phyloP scores from a whole-genome alignment of 2,797 vertebrate genomes.

The Falco peregrinus region DNA sequence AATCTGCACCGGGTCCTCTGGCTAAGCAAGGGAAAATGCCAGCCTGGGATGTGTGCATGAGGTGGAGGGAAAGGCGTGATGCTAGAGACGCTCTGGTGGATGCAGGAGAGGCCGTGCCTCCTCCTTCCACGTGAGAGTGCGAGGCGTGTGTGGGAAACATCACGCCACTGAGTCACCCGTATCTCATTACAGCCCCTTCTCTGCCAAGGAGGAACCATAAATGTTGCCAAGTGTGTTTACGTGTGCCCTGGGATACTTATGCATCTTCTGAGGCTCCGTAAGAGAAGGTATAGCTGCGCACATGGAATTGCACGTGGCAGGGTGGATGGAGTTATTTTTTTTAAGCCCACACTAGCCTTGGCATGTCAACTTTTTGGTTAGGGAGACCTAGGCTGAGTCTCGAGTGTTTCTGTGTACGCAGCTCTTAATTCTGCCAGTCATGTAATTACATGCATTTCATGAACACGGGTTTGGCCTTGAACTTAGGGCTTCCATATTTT shows the following conservation, averaged over 20 bases:
- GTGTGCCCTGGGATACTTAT: rapidly evolving
- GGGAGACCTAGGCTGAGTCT: neutral
- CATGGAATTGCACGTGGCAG: rapidly evolving
- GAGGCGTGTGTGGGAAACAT: neutral
- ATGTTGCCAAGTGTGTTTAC: neutral
- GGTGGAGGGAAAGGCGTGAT: neutral
- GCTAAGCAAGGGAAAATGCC: neutral
- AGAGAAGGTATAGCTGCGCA: neutral
- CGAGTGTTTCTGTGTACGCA: rapidly evolving
- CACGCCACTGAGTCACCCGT: neutral
- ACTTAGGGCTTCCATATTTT: conserved; percentile 4
- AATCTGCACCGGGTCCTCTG: neutral
- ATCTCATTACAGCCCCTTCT: neutral
- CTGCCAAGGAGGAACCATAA: neutral
- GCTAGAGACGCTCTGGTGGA: neutral
- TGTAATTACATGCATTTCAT: rapidly evolving
- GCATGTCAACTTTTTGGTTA: neutral
- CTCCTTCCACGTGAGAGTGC: neutral
- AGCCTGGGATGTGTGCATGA: neutral
- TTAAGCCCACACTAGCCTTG: neutral
- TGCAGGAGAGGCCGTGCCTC: neutral
- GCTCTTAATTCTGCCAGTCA: neutral
- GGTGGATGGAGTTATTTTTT: neutral
- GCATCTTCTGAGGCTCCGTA: neutral
- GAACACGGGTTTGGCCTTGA: neutral